A percentile compares a stretch with the other conserved stretches of the same genome.
phyloP scores from a whole-genome alignment of 2,888 invertebrate species.

The Hirtodrosophila confusa region DNA sequence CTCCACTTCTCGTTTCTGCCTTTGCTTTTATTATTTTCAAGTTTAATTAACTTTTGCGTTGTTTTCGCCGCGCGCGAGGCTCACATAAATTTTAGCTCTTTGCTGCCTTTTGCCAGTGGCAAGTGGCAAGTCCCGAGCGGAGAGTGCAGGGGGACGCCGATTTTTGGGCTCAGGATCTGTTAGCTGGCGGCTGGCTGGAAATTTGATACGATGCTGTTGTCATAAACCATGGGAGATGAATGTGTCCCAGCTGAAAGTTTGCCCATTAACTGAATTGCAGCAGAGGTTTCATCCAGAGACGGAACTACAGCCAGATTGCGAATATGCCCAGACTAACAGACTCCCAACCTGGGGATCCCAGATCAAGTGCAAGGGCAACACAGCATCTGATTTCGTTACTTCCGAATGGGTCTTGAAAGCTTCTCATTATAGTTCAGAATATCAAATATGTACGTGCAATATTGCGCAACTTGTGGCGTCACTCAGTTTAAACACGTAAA shows the following conservation, averaged over 20 bases:
- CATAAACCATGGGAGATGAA: constrained; percentile 48
- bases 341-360: background rate
- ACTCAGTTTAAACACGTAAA: too few relatives aligned
- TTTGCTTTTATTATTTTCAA: constrained; percentile 77
- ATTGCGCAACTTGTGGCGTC: too few relatives aligned
- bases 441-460: too few relatives aligned
- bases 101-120: constrained; percentile 55
- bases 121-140: background rate
- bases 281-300: constrained; percentile 22
- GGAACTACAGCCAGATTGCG: constrained; percentile 11
- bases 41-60: constrained; percentile 76
- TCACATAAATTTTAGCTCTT: constrained; percentile 69
- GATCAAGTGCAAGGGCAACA: constrained; percentile 16
- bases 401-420: too few relatives aligned
- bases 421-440: too few relatives aligned
- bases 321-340: background rate
- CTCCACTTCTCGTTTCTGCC: constrained; percentile 18
- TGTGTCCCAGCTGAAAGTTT: constrained; percentile 41
- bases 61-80: constrained; percentile 52
- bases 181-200: constrained; percentile 45
- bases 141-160: constrained; percentile 1
- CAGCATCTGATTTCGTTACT: too few relatives aligned
- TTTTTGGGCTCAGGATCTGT: constrained; percentile 26
- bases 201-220: constrained; percentile 64
- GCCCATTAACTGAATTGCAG: constrained; percentile 20